Conservation (phyloP, 2,888 invertebrate genomes). For the Caenorhabditis imperialis region DNA sequence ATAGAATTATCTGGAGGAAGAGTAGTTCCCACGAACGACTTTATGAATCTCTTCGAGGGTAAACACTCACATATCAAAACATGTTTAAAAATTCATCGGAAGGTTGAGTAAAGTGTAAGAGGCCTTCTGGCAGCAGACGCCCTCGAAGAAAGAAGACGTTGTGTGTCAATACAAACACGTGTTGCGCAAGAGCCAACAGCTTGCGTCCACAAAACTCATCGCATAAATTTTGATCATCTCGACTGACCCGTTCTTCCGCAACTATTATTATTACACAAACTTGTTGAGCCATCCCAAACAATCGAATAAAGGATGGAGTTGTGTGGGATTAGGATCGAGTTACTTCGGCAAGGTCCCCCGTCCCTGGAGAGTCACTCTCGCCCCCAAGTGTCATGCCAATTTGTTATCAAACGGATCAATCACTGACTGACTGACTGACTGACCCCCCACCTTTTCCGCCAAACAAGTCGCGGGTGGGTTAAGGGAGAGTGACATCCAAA, state of each 20-base stretch:
- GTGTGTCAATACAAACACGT: conserved; percentile 47
- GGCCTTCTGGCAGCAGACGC: conserved; percentile 30
- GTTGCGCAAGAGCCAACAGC: conserved; percentile 48
- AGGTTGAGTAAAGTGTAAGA: conserved; percentile 3
- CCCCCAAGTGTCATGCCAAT: conserved; percentile 53
- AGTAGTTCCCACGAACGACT: conserved; percentile 43
- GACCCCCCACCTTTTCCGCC: conserved; percentile 41
- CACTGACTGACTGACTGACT: conserved; percentile 24
- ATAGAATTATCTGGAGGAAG: conserved; percentile 43
- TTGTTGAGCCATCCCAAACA: conserved; percentile 36
- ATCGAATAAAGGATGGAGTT: conserved; percentile 33
- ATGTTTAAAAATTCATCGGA: conserved; percentile 47
- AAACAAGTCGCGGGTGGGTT: conserved; percentile 19
- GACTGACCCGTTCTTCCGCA: conserved; percentile 21
- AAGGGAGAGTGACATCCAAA: conserved; percentile 44
- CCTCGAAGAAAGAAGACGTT: conserved; percentile 14
- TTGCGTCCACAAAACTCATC: conserved; percentile 33
- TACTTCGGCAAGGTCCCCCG: conserved; percentile 10
- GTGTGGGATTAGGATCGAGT: conserved; percentile 39
- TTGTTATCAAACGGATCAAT: conserved; percentile 52
- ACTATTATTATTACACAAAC: conserved; percentile 46
- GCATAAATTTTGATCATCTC: conserved; percentile 50
- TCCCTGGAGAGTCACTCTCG: conserved; percentile 13
- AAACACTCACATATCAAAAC: conserved; percentile 54
- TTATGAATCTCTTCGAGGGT: conserved; percentile 28